Evolutionary conservation across 1,140 invertebrate genomes (phyloP).

Genomic region (Leptinotarsa texana): DNA sequence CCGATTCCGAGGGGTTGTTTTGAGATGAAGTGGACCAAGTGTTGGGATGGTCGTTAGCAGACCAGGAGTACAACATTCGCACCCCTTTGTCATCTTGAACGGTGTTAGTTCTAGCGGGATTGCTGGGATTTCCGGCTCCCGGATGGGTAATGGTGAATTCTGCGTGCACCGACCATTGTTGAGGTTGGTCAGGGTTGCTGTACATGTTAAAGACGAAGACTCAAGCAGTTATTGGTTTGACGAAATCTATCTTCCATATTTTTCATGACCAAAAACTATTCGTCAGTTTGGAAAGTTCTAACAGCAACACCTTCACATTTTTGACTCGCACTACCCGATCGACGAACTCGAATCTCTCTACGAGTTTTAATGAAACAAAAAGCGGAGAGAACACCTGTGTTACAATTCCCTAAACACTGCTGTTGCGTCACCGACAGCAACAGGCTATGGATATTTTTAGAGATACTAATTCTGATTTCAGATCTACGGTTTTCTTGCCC

Average conservation of each 20-base stretch:
- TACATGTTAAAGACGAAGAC: constrained; percentile 29
- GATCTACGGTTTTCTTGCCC: constrained; percentile 14
- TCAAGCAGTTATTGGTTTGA: too few relatives aligned
- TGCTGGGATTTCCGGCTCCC: constrained; percentile 39
- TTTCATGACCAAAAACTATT: not conserved
- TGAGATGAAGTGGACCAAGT: constrained; percentile 23
- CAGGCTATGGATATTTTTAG: constrained; percentile 23
- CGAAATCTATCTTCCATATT: not conserved
- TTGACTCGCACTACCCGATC: not conserved
- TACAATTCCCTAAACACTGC: constrained; percentile 8
- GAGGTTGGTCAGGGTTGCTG: constrained; percentile 39
- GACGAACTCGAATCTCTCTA: not conserved
- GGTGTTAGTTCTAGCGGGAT: constrained; percentile 45
- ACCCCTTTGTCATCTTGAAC: constrained; percentile 56
- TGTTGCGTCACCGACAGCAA: constrained; percentile 28
- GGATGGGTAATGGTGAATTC: constrained; percentile 63
- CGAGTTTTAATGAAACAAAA: constrained; percentile 9
- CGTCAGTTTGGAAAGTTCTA: not conserved
- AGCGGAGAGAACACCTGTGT: not conserved
- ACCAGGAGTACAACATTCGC: constrained; percentile 61
- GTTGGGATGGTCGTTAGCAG: constrained; percentile 34
- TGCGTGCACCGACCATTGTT: constrained; percentile 66
- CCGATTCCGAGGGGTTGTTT: constrained; percentile 21
- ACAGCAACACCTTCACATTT: not conserved
- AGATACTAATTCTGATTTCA: constrained; percentile 16